phyloP scores from a whole-genome alignment of 2,113 vertebrate genomes.

The Scartelaos histophorus region DNA sequence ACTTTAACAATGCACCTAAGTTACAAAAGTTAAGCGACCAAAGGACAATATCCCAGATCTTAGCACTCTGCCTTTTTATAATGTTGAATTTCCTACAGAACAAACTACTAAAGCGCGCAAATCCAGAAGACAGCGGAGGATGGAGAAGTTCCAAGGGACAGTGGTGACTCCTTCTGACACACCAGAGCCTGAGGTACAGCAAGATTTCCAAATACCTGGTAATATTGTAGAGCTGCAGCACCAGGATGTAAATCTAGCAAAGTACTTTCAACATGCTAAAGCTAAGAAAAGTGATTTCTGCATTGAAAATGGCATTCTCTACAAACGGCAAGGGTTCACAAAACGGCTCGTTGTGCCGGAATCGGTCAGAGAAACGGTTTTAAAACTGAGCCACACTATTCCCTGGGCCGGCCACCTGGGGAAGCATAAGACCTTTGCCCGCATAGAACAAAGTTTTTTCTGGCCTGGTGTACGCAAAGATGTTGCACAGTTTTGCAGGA shows the following conservation, averaged over 20 bases:
- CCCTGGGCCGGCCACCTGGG: not conserved
- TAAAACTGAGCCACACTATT: not conserved
- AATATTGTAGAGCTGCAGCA: not conserved
- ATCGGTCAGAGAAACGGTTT: not conserved
- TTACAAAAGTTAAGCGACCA: too few relatives aligned
- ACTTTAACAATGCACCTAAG: too few relatives aligned
- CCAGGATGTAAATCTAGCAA: too few relatives aligned
- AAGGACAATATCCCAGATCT: too few relatives aligned
- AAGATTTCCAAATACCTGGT: not conserved
- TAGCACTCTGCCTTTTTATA: too few relatives aligned
- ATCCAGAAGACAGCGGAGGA: not conserved
- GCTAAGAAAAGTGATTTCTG: not conserved
- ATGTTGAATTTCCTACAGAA: too few relatives aligned
- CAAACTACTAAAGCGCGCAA: not conserved
- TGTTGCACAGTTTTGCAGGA: too few relatives aligned
- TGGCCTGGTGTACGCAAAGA: too few relatives aligned
- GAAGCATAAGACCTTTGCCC: not conserved
- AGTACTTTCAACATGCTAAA: not conserved
- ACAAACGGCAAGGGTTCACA: not conserved
- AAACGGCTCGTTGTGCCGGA: not conserved
- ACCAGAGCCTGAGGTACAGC: not conserved
- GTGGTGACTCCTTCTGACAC: not conserved
- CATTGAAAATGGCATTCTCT: not conserved
- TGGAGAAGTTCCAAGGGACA: not conserved
- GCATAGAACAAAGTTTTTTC: too few relatives aligned